Conservation (phyloP, 2,797 vertebrate genomes). For the Hyperoplus lanceolatus region DNA sequence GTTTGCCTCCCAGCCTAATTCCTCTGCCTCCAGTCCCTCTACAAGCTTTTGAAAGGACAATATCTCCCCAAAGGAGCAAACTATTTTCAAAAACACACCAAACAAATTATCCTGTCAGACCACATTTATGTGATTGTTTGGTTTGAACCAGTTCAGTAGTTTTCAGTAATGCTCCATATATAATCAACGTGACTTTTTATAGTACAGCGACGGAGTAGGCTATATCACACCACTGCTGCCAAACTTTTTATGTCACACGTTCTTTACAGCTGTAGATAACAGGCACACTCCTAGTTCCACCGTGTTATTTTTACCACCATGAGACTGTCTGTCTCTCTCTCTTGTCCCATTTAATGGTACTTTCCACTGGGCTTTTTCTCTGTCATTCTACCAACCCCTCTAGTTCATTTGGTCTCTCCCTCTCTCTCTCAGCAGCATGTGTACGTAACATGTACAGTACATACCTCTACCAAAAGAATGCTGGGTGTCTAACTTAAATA, state of each 20-base stretch:
- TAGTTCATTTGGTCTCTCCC: not conserved
- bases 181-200: conserved; percentile 29
- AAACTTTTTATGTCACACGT: conserved; percentile 43
- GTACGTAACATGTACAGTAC: not conserved
- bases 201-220: conserved; percentile 14
- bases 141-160: not conserved
- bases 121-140: not conserved
- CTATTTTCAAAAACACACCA: not conserved
- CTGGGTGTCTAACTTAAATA: no score
- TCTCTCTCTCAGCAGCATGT: conserved; percentile 6
- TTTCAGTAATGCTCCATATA: conserved; percentile 5
- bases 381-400: not conserved
- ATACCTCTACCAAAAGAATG: no score
- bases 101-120: not conserved
- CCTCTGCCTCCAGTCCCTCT: not conserved
- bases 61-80: not conserved
- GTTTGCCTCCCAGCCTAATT: not conserved
- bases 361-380: not conserved
- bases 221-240: conserved; percentile 15
- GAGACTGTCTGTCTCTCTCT: conserved; percentile 9
- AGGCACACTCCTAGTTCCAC: conserved; percentile 1
- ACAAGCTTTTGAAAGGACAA: not conserved
- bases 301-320: conserved; percentile 62
- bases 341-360: not conserved
- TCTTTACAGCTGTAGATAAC: conserved; percentile 54